Percentiles rank a stretch among this genome's conserved stretches.
Conservation (phyloP, 2,113 vertebrate species). For the Psephotus haematonotus region DNA sequence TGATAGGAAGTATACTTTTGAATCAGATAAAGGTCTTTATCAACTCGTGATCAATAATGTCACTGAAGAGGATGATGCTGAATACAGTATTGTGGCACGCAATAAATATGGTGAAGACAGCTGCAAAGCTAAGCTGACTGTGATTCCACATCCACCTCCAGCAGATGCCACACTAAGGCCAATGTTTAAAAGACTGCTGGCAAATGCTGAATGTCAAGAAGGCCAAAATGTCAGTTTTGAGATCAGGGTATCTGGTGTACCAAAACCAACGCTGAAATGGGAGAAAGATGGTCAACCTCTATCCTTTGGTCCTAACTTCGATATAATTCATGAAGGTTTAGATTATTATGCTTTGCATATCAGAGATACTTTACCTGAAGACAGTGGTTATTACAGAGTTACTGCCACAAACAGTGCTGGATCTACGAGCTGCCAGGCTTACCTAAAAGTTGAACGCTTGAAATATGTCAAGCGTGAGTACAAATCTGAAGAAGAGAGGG, state of each 20-base stretch:
- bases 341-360: slow-evolving; percentile 96
- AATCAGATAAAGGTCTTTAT: slow-evolving; percentile 93
- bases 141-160: slow-evolving; percentile 88
- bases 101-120: slow-evolving; percentile 95
- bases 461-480: slow-evolving; percentile 90
- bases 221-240: slow-evolving; percentile 93
- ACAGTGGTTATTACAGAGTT: slow-evolving; percentile 94
- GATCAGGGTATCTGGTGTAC: slow-evolving; percentile 92
- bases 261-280: slow-evolving; percentile 86
- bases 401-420: slow-evolving; percentile 96
- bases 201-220: slow-evolving; percentile 94
- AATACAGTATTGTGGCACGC: slow-evolving; percentile 91
- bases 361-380: slow-evolving; percentile 90
- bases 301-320: slow-evolving; percentile 90
- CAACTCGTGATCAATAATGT: slow-evolving; percentile 88
- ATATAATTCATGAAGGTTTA: slow-evolving; percentile 93
- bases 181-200: slow-evolving; percentile 98
- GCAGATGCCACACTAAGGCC: slow-evolving; percentile 91
- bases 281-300: slow-evolving; percentile 94
- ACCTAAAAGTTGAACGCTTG: slow-evolving; percentile 88
- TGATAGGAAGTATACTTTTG: slow-evolving; percentile 93
- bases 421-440: slow-evolving; percentile 94
- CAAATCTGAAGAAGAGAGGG: slow-evolving; percentile 81
- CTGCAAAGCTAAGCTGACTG: slow-evolving; percentile 93
- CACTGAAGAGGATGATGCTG: slow-evolving; percentile 88